Conservation (phyloP, 2,113 vertebrate genomes). For the Calyptommatus sinebrachiatus region DNA sequence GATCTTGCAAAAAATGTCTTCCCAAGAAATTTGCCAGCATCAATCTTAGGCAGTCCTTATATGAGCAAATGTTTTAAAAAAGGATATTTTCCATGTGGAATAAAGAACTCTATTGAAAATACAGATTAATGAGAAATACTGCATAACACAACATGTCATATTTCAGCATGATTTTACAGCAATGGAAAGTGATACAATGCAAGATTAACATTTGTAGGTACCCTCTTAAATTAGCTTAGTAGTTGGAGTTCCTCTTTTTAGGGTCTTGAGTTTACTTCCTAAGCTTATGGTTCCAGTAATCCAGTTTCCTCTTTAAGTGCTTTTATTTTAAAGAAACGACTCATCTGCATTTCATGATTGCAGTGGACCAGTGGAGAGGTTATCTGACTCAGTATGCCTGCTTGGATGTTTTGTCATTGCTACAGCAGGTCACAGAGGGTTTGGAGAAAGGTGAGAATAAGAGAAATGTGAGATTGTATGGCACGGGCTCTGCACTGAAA, state of each 20-base stretch:
- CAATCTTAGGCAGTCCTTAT: too few relatives aligned
- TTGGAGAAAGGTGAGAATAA: conserved; percentile 44
- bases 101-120: too few relatives aligned
- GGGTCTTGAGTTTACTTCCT: background rate
- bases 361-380: background rate
- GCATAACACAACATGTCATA: too few relatives aligned
- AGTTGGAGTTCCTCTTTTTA: background rate
- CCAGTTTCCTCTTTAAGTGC: background rate
- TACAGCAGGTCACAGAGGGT: conserved; percentile 9
- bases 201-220: background rate
- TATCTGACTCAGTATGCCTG: background rate
- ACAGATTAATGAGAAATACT: too few relatives aligned
- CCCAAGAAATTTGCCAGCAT: too few relatives aligned
- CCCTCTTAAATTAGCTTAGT: background rate
- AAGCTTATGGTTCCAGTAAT: background rate
- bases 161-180: background rate
- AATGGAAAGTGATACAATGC: background rate
- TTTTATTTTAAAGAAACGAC: background rate
- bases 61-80: too few relatives aligned
- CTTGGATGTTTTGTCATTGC: background rate
- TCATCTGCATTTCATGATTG: background rate
- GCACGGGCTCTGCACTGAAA: conserved; percentile 42
- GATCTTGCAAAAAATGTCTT: too few relatives aligned
- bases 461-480: conserved; percentile 45
- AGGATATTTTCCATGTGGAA: too few relatives aligned